A percentile compares a stretch with the other conserved stretches of the same genome.
Evolutionary conservation across 1,140 invertebrate genomes (phyloP).

Genomic region (Heliconius hewitsoni): DNA sequence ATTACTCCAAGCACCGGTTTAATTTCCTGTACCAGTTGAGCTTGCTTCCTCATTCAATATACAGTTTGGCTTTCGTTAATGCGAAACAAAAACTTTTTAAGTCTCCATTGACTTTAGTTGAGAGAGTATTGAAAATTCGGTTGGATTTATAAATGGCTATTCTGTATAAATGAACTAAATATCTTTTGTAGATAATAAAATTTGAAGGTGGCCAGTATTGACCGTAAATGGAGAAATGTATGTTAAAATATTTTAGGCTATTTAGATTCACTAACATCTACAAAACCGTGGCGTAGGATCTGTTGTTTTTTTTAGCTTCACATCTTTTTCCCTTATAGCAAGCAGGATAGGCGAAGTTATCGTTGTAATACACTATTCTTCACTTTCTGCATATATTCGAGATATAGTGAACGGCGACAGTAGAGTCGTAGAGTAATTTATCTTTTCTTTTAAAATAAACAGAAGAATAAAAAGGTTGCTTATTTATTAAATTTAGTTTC

Average conservation of each 20-base stretch:
- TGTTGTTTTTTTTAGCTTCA: too few species aligned
- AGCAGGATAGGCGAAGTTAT: too few species aligned
- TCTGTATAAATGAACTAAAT: background rate
- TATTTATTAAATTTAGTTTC: background rate
- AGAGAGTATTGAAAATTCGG: background rate
- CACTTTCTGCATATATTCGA: too few species aligned
- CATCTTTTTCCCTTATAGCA: too few species aligned
- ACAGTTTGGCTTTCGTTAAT: conserved; percentile 4
- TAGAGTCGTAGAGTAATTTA: background rate
- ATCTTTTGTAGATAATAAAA: background rate
- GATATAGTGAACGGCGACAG: background rate
- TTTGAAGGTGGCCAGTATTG: too few species aligned
- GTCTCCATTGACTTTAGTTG: background rate
- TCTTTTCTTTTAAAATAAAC: background rate
- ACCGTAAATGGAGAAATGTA: too few species aligned
- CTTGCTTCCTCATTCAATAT: background rate
- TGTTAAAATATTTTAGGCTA: too few species aligned
- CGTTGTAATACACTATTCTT: too few species aligned
- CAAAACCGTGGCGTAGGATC: too few species aligned
- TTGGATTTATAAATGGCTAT: background rate
- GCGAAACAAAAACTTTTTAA: conserved; percentile 6
- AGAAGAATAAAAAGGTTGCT: background rate
- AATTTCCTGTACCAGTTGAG: background rate
- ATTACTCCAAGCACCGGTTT: conserved; percentile 2
- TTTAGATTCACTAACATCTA: too few species aligned